Base-by-base conservation (phyloP, 2,888 invertebrate genomes). In the Tethea ocularis region DNA sequence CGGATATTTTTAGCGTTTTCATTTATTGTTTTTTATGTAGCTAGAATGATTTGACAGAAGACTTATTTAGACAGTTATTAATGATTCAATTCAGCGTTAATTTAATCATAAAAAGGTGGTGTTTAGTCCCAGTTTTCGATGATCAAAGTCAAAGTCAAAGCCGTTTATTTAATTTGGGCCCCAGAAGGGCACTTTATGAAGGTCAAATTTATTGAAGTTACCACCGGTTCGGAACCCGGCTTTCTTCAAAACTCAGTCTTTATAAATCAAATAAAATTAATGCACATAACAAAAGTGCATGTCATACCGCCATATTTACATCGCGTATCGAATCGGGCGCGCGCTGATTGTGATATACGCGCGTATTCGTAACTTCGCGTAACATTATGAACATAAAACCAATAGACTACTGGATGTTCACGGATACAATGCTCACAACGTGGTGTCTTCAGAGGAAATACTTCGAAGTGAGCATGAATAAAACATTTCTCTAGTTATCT, bases 321-420 rank as follows among this genome's bases (percentile, higher is more conserved):
- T 8, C 46, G 46, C 46, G 20, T 46, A 46, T 46, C 46, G n/a
- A 46, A 46, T 46, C 46, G 46, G 17, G 46, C 46, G 8, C 17
- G 46, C 20, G 46, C n/a, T 46, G 46, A 46, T 46, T 46, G 46
- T 46, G 46, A 46, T 20, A 46, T 46, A 46, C 46, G 46, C 46
- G 20, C n/a, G 46, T 17, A 20, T 46, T 46, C 20, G 46, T 46
- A 46, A 10, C 46, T 20, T 10, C 17, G 10, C 46, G 46, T 46
- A 38, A 20, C 46, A 10, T 46, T 20, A 46, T 20, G 20, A 38
- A 6, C n/a, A n/a, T 38, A 38, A 46, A 20, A 46, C 46, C 46
- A 46, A 46, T 46, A 20, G 10, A 46, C 17, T 46, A 46, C 46
- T 46, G 20, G 20, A 20, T 46, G 10, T 10, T 20, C 46, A 46